Conservation (phyloP, 1,140 invertebrate genomes). For the Lordiphosa mommai region DNA sequence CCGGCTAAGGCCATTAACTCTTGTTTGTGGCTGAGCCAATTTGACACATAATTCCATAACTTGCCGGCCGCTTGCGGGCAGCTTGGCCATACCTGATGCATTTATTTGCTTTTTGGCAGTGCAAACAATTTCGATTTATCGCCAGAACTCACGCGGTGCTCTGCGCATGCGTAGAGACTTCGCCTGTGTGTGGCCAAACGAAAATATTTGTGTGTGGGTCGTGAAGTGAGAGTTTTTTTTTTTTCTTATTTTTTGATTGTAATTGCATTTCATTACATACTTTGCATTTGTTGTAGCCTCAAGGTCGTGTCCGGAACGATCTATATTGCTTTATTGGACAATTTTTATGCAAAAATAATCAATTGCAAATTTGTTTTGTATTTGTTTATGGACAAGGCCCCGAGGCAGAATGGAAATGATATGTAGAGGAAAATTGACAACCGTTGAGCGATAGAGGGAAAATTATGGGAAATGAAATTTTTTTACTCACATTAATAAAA, state of each 20-base stretch:
- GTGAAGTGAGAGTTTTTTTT: slow-evolving; percentile 28
- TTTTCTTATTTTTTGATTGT: slow-evolving; percentile 55
- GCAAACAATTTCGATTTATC: slow-evolving; percentile 77
- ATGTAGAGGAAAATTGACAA: no score
- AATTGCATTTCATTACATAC: slow-evolving; percentile 77
- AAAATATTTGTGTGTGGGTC: slow-evolving; percentile 60
- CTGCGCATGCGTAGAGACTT: slow-evolving; percentile 27
- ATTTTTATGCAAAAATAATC: slow-evolving; percentile 36
- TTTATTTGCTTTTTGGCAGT: slow-evolving; percentile 77
- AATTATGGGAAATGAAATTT: no score
- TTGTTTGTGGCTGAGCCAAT: slow-evolving; percentile 59
- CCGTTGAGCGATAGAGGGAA: no score
- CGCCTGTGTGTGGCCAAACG: slow-evolving; percentile 33
- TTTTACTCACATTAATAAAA: no score
- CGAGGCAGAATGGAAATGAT: slow-evolving; percentile 28
- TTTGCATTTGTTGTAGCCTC: slow-evolving; percentile 44
- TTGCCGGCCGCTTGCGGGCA: slow-evolving; percentile 38
- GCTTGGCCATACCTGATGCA: slow-evolving; percentile 51
- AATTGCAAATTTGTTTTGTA: slow-evolving; percentile 70
- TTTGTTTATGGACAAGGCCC: slow-evolving; percentile 38
- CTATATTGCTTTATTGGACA: slow-evolving; percentile 36
- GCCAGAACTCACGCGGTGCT: slow-evolving; percentile 67
- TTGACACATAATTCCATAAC: slow-evolving; percentile 77
- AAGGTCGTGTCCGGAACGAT: slow-evolving; percentile 60
- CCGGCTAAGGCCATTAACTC: slow-evolving; percentile 62